Base-by-base conservation (phyloP, 2,113 vertebrate genomes). In the Amphiprion ocellaris region DNA sequence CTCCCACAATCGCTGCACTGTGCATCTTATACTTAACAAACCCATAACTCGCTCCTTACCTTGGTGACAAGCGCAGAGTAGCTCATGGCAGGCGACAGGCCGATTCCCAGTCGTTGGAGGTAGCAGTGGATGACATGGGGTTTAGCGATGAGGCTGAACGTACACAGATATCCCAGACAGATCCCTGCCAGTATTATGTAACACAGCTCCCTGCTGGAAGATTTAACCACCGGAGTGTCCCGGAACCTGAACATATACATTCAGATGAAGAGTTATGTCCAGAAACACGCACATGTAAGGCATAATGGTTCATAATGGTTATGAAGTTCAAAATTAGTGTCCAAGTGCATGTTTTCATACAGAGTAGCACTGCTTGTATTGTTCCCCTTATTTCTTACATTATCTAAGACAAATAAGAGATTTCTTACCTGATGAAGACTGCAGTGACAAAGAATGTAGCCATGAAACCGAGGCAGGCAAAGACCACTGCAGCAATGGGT, bases 181-280 rank as follows among this genome's bases (percentile, higher is more conserved):
- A 99, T 99, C 67, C 98, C 98, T 0, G 96, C 98, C 59, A 99
- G 94, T 74, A 99, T 99, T 72, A 99, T 99, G 93, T 99, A 99
- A 83, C 98, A 99, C 68, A 99, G 96, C 82, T 99, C 98, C 33
- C 98, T 92, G 80, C 98, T 99, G 50, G 98, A 99, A 1, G 98
- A 99, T 87, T 99, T 99, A 85, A 99, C 98, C 11, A 99, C 98
- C 0, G 98, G 98, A 1, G 98, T 99, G 54, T 99, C 98, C 1
- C 97, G 94, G 84, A 94, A 94, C 76, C 93, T 93, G 50, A 55
- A 78, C 16, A 71, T 17, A 82, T 47, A 74, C 10, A 83, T 49
- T 60, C 10, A 66, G 24, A 62, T 2, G 50, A 62, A 56, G 6
- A 73, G 7, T 17, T 11, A 69, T 19, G 14, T 2, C 3, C 4